Percentiles rank a stretch among this genome's conserved stretches.
Conservation (phyloP, 2,888 invertebrate species). For the Keiferia lycopersicella region DNA sequence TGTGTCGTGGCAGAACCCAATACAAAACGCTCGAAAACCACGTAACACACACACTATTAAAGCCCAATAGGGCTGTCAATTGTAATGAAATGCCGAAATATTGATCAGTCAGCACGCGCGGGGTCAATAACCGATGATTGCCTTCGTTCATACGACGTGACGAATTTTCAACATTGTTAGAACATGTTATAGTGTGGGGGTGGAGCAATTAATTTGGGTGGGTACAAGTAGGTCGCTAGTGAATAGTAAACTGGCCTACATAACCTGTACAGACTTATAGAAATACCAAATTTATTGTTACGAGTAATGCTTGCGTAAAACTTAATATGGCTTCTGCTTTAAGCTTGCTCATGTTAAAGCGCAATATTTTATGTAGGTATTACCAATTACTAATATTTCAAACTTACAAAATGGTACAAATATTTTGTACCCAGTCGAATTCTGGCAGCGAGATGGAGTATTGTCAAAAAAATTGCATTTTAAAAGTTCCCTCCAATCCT, state of each 20-base stretch:
- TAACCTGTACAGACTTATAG: neutral
- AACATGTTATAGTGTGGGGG: neutral
- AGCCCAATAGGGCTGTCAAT: slow-evolving; percentile 44
- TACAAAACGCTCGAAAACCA: slow-evolving; percentile 23
- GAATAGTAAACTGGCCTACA: neutral
- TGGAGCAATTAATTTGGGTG: slow-evolving; percentile 5
- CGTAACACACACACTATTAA: slow-evolving; percentile 27
- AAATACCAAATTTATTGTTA: neutral
- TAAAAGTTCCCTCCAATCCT: too few relatives aligned
- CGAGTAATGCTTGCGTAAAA: neutral
- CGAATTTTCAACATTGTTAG: slow-evolving; percentile 21
- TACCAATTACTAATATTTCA: too few relatives aligned
- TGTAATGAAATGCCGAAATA: slow-evolving; percentile 56
- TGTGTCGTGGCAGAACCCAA: slow-evolving; percentile 28
- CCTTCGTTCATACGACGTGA: slow-evolving; percentile 47
- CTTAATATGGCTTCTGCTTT: too few relatives aligned
- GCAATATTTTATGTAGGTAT: too few relatives aligned
- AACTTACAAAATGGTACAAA: too few relatives aligned
- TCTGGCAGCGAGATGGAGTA: too few relatives aligned
- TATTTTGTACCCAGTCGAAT: too few relatives aligned
- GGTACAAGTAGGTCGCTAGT: neutral
- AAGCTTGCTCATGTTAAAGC: too few relatives aligned
- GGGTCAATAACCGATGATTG: slow-evolving; percentile 58
- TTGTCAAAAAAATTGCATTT: too few relatives aligned
- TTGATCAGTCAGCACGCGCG: slow-evolving; percentile 47